Evolutionary conservation across 2,113 vertebrate species (phyloP), one percentile per base, ranked within the genome.

Genomic region (Heloderma charlesbogerti): DNA sequence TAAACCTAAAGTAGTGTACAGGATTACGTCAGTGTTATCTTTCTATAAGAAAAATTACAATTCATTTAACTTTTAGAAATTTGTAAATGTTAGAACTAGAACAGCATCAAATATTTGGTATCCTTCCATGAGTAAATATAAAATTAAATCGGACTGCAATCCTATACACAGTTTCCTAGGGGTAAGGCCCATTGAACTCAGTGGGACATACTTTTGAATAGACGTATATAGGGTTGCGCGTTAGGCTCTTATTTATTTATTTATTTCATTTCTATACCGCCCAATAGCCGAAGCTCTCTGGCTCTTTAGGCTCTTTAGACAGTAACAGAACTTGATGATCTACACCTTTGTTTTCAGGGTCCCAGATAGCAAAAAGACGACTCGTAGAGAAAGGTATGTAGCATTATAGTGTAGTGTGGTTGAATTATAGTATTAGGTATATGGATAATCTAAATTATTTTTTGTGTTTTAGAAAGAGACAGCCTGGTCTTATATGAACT

Each of bases 341-440:
- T 95, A 45, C 71, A 71, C 37, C 93, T 93, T 92, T 93, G 37
- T 93, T 80, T 91, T 94, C 92, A 93, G 89, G 77, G 48, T 90
- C 87, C 88, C 84, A 95, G 92, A 66, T 87, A 93, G 57, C 60
- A 89, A 92, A 93, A 86, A 88, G 86, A 67, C n/a, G 67, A 1
- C 74, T 81, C 51, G 81, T 63, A 57, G 84, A 87, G 92, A 89
- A 94, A 93, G 77, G 88, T 94, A 95, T 45, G 43, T 90, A 91
- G 51, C 48, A 80, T 69, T 88, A 75, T 63, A 80, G n/a, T 89
- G 45, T 66, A 43, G 92, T 57, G 16, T 86, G 27, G 15, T 12
- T 88, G 74, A 84, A 57, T 54, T 51, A 90, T 57, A 13, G 37
- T 75, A 13, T 83, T 87, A 81, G 54, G 45, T 81, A 40, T 43